Percentiles rank a stretch among this genome's conserved stretches.
These are phyloP conservation scores for Trichacis sp. DNA, from an alignment of 2,888 invertebrate genomes.

Conservation along the genomic window DNA sequence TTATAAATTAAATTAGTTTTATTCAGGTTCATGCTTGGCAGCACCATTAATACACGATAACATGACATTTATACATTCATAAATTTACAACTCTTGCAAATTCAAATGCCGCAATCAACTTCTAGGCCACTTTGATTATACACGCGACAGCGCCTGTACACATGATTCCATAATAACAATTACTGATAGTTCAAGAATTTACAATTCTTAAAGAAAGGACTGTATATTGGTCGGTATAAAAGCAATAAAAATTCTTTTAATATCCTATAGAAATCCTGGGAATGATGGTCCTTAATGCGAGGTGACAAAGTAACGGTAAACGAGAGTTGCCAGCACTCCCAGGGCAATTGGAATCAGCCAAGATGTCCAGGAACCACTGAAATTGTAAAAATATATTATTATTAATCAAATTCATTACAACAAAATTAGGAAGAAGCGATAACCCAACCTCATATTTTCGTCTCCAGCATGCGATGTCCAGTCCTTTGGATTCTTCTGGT, in stretches of 20 bases:
- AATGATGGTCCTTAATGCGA: conserved; percentile 50
- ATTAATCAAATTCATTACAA: no score
- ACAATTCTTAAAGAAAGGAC: conserved; percentile 18
- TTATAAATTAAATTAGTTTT: background rate
- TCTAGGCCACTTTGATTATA: conserved; percentile 10
- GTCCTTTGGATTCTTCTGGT: conserved; percentile 47
- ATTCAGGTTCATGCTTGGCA: background rate
- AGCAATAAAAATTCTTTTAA: no score
- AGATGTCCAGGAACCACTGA: conserved; percentile 69
- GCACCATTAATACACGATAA: conserved; percentile 2
- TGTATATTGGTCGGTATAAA: conserved; percentile 19
- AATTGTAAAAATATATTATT: conserved; percentile 60
- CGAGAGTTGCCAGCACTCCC: conserved; percentile 68
- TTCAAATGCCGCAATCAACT: conserved; percentile 6
- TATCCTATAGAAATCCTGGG: conserved; percentile 2
- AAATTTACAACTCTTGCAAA: background rate
- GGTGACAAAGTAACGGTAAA: conserved; percentile 69
- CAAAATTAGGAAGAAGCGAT: no score
- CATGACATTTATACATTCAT: conserved; percentile 1
- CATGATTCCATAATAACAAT: conserved; percentile 1
- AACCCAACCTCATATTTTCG: conserved; percentile 61
- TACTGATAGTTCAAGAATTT: conserved; percentile 14
- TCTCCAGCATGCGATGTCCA: conserved; percentile 46
- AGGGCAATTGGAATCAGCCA: conserved; percentile 70
- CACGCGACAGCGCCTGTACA: conserved; percentile 3